phyloP scores from a whole-genome alignment of 92 coral and sea anemone genomes.

The Palythoa grandis region DNA sequence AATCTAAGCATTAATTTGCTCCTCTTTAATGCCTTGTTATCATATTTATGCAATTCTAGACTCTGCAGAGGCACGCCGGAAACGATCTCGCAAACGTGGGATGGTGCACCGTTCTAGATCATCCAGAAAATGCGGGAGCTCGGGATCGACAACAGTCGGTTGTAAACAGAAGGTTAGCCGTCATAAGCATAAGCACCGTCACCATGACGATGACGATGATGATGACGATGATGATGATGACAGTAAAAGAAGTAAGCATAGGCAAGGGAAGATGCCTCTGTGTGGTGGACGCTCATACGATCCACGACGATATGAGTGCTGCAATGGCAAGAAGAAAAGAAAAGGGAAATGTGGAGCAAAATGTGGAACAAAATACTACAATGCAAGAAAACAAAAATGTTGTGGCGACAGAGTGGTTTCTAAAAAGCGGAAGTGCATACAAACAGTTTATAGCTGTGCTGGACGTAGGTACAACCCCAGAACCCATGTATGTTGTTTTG shows the following conservation, averaged over 20 bases:
- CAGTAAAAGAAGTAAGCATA: background rate
- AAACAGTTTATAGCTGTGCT: background rate
- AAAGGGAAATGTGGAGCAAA: background rate
- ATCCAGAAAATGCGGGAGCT: background rate
- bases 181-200: background rate
- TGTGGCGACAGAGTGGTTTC: background rate
- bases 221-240: background rate
- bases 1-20: no score
- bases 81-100: background rate
- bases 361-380: background rate
- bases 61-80: background rate
- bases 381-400: background rate
- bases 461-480: background rate
- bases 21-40: background rate
- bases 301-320: conserved; percentile 5
- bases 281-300: background rate
- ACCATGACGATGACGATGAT: background rate
- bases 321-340: background rate
- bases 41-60: background rate
- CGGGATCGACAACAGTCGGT: background rate
- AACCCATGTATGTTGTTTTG: conserved; percentile 19
- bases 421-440: background rate
- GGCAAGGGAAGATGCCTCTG: background rate
- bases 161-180: background rate
- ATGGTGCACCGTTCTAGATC: background rate